Evolutionary conservation across 2,888 invertebrate genomes (phyloP), one percentile per base, ranked within the genome.

Genomic region (Lithophane semibrunnea): DNA sequence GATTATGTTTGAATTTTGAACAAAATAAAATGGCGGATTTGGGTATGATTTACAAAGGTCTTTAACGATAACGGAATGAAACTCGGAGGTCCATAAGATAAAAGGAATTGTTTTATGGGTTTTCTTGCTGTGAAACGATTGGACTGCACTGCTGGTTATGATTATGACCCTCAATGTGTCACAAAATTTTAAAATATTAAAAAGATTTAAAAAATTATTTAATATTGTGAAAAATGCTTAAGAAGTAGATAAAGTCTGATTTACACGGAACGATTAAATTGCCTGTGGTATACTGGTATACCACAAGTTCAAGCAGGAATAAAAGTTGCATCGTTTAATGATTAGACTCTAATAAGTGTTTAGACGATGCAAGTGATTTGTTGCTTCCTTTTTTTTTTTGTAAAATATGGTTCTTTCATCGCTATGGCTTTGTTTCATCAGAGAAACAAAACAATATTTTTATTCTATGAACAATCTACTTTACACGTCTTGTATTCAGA

Each of bases 1-100:
- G 80, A 84, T 85, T 88, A 85, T 77, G 75, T 82, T 75, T 77
- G 49, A 75, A 65, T 64, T 61, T 61, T 12, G 61, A 58, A 68
- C 42, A 12, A 69, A 72, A 72, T 74, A 60, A 65, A 0, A 70
- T 82, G 60, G 44, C n/a, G 47, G 44, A 3, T 29, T 81, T 69
- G 3, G 18, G 24, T 71, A 44, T 78, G 66, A 82, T 78, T 78
- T 78, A 78, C 52, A 60, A n/a, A 37, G 56, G 4, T 58, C 13
- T 47, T 7, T 67, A 37, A 3, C 29, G 29, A 29, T 29, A 29
- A 29, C 29, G 29, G 29, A 29, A 60, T 52, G 4, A 67, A 29
- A 44, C 67, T 63, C 5, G 37, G 1, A 21, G 37, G n/a, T 42
- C 0, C 24, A 1, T 24, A 61, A 52, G 37, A 56, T 44, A 66